Evolutionary conservation across 2,888 invertebrate species (phyloP).

Genomic region (Eulithis prunata): DNA sequence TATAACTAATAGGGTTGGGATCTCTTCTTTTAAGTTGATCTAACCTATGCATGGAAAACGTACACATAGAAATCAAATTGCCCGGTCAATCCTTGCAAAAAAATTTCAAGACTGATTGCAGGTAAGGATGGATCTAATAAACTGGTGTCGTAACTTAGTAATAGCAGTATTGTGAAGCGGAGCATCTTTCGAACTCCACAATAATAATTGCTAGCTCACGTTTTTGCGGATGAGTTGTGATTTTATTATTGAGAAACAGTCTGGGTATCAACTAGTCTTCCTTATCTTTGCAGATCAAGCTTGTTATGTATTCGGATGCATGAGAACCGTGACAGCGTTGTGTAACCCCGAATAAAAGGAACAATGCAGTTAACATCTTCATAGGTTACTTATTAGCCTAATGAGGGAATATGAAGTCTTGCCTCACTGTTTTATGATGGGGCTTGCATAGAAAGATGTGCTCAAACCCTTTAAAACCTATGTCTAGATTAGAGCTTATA

Average conservation of each 20-base stretch:
- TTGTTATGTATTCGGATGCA: slow-evolving; percentile 75
- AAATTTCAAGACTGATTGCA: slow-evolving; percentile 22
- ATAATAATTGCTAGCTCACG: slow-evolving; percentile 72
- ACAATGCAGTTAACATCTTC: slow-evolving; percentile 23
- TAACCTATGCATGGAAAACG: no score
- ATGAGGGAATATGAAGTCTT: slow-evolving; percentile 22
- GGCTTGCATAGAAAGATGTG: not conserved
- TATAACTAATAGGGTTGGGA: no score
- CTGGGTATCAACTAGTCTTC: slow-evolving; percentile 64
- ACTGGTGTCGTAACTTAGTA: slow-evolving; percentile 68
- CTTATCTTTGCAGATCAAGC: slow-evolving; percentile 71
- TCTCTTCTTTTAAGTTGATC: no score
- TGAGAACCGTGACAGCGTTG: slow-evolving; percentile 75
- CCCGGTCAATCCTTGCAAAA: not conserved
- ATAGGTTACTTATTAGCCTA: slow-evolving; percentile 26
- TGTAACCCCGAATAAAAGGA: slow-evolving; percentile 55
- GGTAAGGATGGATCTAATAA: slow-evolving; percentile 37
- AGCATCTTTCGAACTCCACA: slow-evolving; percentile 61
- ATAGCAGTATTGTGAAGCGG: slow-evolving; percentile 72
- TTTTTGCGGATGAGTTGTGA: slow-evolving; percentile 74
- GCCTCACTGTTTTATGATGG: slow-evolving; percentile 11
- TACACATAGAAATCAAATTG: no score
- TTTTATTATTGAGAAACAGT: slow-evolving; percentile 76
- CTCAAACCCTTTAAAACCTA: no score
- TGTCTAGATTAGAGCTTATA: no score